phyloP scores from a whole-genome alignment of 2,797 vertebrate genomes.

The Serranus cabrilla region DNA sequence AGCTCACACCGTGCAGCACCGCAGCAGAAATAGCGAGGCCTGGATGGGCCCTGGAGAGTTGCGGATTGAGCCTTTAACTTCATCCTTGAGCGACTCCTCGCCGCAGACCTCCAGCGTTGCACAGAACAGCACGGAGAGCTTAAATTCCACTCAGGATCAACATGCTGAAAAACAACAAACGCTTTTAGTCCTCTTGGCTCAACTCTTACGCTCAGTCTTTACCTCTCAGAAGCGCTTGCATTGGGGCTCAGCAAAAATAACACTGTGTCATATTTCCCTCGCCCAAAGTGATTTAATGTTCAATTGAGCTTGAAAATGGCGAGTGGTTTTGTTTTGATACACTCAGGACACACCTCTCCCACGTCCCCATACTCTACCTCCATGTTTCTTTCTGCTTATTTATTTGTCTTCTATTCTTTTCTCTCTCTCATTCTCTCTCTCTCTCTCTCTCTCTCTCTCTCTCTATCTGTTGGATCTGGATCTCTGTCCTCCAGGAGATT shows the following conservation, averaged over 20 bases:
- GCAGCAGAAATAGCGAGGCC: slow-evolving; percentile 38
- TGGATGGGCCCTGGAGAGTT: slow-evolving; percentile 27
- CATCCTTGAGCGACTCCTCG: slow-evolving; percentile 41
- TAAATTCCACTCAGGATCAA: slow-evolving; percentile 66
- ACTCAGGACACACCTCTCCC: slow-evolving; percentile 52
- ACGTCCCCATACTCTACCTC: slow-evolving; percentile 21
- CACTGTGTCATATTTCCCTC: slow-evolving; percentile 62
- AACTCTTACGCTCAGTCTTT: slow-evolving; percentile 27
- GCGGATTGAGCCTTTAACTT: slow-evolving; percentile 61
- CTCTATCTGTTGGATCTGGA: too few species aligned
- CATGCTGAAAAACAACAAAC: slow-evolving; percentile 70
- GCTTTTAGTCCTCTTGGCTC: slow-evolving; percentile 60
- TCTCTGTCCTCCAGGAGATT: too few species aligned
- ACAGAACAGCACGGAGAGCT: slow-evolving; percentile 48
- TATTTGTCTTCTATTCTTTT: slow-evolving; percentile 28
- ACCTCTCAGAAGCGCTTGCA: slow-evolving; percentile 46
- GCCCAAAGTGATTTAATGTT: slow-evolving; percentile 64
- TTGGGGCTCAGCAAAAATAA: slow-evolving; percentile 60
- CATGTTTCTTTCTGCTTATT: slow-evolving; percentile 21
- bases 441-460: neutral
- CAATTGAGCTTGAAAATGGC: slow-evolving; percentile 58
- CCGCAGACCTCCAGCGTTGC: slow-evolving; percentile 54
- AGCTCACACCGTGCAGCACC: neutral
- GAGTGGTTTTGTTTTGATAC: slow-evolving; percentile 62
- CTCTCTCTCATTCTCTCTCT: neutral